phyloP scores from a whole-genome alignment of 2,888 invertebrate species.

The Mesochorus sp. region DNA sequence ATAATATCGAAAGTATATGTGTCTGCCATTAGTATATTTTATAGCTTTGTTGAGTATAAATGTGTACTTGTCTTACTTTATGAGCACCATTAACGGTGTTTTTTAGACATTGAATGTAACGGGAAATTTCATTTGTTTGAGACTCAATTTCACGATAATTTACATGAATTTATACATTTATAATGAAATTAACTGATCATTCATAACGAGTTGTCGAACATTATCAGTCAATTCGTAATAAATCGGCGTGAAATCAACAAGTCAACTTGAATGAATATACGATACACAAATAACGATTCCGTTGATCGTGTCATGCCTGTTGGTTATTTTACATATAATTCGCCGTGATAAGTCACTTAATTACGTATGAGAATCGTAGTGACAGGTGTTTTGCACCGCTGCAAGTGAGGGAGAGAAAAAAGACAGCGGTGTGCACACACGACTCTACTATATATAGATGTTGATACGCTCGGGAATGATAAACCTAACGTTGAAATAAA shows the following conservation, averaged over 20 bases:
- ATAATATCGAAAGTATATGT: too few relatives aligned
- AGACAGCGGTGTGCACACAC: not conserved
- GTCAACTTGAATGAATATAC: not conserved
- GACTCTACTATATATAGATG: not conserved
- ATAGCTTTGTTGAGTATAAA: too few relatives aligned
- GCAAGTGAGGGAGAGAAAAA: not conserved
- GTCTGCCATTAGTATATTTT: too few relatives aligned
- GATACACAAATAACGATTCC: not conserved
- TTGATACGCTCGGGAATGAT: not conserved
- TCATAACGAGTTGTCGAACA: not conserved
- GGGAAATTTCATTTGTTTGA: too few relatives aligned
- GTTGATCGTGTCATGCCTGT: not conserved
- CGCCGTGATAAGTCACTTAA: slow-evolving; percentile 19
- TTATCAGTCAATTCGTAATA: not conserved
- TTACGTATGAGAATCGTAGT: slow-evolving; percentile 20
- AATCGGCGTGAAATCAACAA: not conserved
- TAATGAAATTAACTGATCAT: not conserved
- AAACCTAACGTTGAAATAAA: not conserved
- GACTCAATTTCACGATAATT: too few relatives aligned
- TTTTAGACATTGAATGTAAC: too few relatives aligned
- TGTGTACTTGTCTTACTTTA: not conserved
- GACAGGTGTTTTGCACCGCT: slow-evolving; percentile 32
- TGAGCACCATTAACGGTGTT: not conserved
- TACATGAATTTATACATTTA: too few relatives aligned
- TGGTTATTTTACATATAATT: not conserved